These are phyloP conservation scores for Dendrocincla tyrannina DNA, from an alignment of 2,797 vertebrate species.

Conservation along the genomic window DNA sequence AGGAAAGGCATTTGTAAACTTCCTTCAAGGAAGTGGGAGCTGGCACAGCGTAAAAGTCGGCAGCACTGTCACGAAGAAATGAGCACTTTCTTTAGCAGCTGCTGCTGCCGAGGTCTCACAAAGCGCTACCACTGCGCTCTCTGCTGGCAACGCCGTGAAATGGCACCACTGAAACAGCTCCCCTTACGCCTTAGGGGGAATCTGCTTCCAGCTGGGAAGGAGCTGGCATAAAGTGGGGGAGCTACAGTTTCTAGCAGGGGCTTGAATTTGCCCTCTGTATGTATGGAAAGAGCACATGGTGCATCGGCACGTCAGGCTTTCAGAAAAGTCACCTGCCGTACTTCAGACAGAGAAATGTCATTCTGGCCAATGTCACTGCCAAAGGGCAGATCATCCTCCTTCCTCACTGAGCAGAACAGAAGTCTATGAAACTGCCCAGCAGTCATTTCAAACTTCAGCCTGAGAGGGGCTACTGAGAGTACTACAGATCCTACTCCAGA, in stretches of 20 bases:
- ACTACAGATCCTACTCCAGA: background rate
- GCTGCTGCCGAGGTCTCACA: rapidly evolving
- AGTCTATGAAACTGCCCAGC: background rate
- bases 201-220: background rate
- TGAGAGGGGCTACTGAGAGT: background rate
- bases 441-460: background rate
- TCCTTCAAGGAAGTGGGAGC: background rate
- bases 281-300: rapidly evolving
- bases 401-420: background rate
- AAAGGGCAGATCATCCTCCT: background rate
- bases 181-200: rapidly evolving
- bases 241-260: background rate
- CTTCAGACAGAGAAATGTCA: background rate
- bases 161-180: background rate
- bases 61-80: background rate
- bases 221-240: background rate
- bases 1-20: background rate
- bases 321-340: background rate
- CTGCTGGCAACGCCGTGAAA: background rate
- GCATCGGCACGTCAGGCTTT: background rate
- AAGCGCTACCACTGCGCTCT: background rate
- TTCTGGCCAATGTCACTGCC: background rate
- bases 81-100: too few relatives aligned
- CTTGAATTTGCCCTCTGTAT: too few relatives aligned
- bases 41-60: background rate